Base-by-base conservation (phyloP, 2,888 invertebrate genomes). In the Malthinus seriepunctatus region DNA sequence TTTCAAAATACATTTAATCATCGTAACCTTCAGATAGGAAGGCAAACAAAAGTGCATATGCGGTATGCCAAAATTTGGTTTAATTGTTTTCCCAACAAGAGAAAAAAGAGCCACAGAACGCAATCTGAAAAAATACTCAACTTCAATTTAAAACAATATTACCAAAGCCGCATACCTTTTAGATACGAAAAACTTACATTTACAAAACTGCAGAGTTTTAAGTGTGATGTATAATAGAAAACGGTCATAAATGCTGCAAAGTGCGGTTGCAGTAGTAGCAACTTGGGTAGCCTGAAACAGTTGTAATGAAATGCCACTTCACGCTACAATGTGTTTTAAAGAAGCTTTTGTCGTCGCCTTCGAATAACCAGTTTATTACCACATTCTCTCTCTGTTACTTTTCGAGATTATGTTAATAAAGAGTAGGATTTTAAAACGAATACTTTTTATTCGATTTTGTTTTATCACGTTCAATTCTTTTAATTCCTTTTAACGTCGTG, bases 311-410 rank as follows among this genome's bases (percentile, higher is more conserved):
- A 68, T 64, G 65, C 66, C 64, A 67, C 62, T 67, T 68, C 53
- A 65, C 61, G 62, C 63, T 67, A 69, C 68, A 68, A 67, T 66
- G 68, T 69, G 65, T 61, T n/a, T n/a, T 66, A 65, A 66, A 66
- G 56, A 57, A 60, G 68, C 63, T 67, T 67, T 65, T 66, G 67
- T 66, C 65, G 62, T 62, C 63, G 63, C 59, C 63, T 55, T 65
- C 60, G 66, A 61, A 64, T 67, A 69, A 67, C 62, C 67, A 64
- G 62, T 67, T 69, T 68, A 68, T 63, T 63, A 56, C 62, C 52
- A 32, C 49, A 39, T 54, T 58, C 23, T 52, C 39, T 32, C 52
- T 23, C 23, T 23, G 34, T 49, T 48, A 58, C 58, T 48, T 58
- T 53, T 37, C 35, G 42, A 58, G 52, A 57, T 57, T 52, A 48